These are phyloP conservation scores for Lasiommata megera DNA, from an alignment of 2,888 invertebrate species.

Conservation along the genomic window DNA sequence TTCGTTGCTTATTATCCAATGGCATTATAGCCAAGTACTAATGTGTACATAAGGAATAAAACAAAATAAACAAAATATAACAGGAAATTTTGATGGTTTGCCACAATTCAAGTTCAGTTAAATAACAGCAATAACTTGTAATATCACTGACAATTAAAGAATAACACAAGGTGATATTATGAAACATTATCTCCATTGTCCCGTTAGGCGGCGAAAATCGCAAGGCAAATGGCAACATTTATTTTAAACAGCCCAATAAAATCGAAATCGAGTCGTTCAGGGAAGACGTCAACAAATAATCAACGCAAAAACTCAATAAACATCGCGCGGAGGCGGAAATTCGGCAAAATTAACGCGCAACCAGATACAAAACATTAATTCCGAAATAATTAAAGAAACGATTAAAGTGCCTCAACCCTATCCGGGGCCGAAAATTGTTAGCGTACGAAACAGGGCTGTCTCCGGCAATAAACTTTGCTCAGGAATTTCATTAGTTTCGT, in stretches of 20 bases:
- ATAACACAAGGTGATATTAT: background rate
- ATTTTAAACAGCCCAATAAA: constrained; percentile 18
- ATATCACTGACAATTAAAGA: background rate
- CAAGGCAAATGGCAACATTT: constrained; percentile 7
- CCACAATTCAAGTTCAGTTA: too few species aligned
- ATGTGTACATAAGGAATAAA: too few species aligned
- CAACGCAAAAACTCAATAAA: constrained; percentile 14
- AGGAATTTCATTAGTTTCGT: constrained; percentile 81
- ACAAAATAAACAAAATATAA: too few species aligned
- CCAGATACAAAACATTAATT: constrained; percentile 56
- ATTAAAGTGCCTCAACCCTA: constrained; percentile 60
- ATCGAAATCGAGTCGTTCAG: background rate
- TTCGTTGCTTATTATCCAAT: too few species aligned
- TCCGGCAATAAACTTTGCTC: constrained; percentile 75
- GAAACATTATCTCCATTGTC: background rate
- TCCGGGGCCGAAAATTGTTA: constrained; percentile 68
- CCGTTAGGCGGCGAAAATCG: constrained; percentile 7
- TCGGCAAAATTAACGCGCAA: constrained; percentile 50
- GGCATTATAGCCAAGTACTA: too few species aligned
- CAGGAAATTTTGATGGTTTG: too few species aligned
- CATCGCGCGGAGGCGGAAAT: constrained; percentile 19
- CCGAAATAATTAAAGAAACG: constrained; percentile 77
- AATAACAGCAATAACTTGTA: background rate
- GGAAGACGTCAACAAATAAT: constrained; percentile 12
- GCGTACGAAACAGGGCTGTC: constrained; percentile 71